A percentile compares a stretch with the other conserved stretches of the same genome.
phyloP scores from a whole-genome alignment of 2,113 vertebrate species.

The Archocentrus centrarchus region DNA sequence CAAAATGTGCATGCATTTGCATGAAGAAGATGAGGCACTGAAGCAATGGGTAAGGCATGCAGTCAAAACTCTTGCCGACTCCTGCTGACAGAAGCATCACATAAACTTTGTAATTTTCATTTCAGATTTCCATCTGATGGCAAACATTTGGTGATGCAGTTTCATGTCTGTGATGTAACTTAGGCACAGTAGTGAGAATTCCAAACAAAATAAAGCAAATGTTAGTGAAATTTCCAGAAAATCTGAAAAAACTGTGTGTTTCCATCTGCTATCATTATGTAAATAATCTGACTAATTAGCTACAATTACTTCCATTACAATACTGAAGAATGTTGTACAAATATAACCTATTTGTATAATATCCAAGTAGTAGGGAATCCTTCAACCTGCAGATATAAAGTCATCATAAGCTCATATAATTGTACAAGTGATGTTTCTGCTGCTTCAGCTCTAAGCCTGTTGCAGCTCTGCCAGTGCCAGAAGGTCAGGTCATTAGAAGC shows the following conservation, averaged over 20 bases:
- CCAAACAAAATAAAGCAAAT: not conserved
- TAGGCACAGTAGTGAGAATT: not conserved
- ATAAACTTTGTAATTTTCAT: conserved; percentile 24
- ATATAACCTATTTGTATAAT: too few species aligned
- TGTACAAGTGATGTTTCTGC: too few species aligned
- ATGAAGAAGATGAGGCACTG: not conserved
- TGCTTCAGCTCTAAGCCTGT: too few species aligned
- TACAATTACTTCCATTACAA: not conserved
- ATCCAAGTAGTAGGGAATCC: too few species aligned
- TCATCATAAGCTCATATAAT: too few species aligned
- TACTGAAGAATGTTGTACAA: not conserved
- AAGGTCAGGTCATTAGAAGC: too few species aligned
- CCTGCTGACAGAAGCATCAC: not conserved
- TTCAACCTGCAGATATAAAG: too few species aligned
- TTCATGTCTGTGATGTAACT: conserved; percentile 21
- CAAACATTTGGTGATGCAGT: not conserved
- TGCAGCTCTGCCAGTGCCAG: too few species aligned
- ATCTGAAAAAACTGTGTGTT: not conserved
- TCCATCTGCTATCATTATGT: not conserved
- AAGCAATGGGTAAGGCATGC: conserved; percentile 14
- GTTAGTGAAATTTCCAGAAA: not conserved
- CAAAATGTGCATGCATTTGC: conserved; percentile 22
- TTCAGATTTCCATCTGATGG: conserved; percentile 2
- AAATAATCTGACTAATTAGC: not conserved
- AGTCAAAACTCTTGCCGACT: conserved; percentile 33